Evolutionary conservation across 1,140 invertebrate species (phyloP), one percentile per base, ranked within the genome.

Genomic region (Nixonia krombeini): DNA sequence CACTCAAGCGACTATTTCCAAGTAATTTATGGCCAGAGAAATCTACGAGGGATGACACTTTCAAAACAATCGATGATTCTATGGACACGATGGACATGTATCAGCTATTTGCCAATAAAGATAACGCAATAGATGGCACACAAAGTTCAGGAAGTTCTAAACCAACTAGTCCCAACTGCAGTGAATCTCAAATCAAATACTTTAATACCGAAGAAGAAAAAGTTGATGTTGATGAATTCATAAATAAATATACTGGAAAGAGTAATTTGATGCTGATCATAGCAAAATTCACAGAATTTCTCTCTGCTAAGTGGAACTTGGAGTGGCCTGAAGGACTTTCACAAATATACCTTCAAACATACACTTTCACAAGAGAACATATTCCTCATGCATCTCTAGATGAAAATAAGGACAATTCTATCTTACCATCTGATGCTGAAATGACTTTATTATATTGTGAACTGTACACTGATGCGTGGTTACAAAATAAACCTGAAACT

Each of bases 141-240:
- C 81, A 80, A 47, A 82, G 78, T 58, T 72, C 74, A 0, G 74
- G 78, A 9, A 82, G 78, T 47, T 85, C 81, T 0, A 85, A 85
- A 52, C 73, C 78, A 3, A 65, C 70, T 0, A 81, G 74, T 73
- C 79, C 81, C 2, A 63, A 62, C 25, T 40, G 31, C 28, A 73
- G 41, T 23, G 53, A 69, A 5, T 4, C 9, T 10, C 37, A 69
- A 59, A 25, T 44, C 59, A 51, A 80, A 81, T 93, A 93, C 80
- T 93, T 93, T 82, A 88, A 87, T 12, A 87, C 88, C 12, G 87
- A 90, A 17, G 72, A 78, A 18, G 92, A 93, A 86, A 85, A 76
- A 38, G 76, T 78, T 9, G 90, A 93, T 75, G 89, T 93, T 0
- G 82, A 87, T 53, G 75, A 83, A 29, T 92, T 92, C 69, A 88